Percentiles rank a stretch among this genome's conserved stretches.
Conservation (phyloP, 2,113 vertebrate genomes). For the Oriolus oriolus region DNA sequence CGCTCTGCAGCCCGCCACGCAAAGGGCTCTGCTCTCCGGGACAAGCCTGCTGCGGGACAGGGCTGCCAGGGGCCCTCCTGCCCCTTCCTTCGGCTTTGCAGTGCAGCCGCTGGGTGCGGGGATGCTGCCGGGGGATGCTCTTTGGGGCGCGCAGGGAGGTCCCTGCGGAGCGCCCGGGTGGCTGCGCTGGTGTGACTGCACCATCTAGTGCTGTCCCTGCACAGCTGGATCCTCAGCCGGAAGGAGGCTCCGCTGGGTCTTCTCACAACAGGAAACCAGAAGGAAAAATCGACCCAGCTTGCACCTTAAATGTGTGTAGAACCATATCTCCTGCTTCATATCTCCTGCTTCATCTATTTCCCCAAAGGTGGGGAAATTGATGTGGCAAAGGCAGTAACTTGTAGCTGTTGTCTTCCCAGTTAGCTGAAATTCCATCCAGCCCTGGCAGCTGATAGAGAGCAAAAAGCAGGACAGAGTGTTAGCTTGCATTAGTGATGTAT, state of each 20-base stretch:
- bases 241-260: fast-evolving
- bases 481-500: fast-evolving
- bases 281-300: background rate
- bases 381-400: background rate
- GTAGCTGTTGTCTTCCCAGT: background rate
- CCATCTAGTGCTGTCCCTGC: background rate
- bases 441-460: background rate
- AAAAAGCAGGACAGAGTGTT: background rate
- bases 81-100: background rate
- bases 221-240: fast-evolving
- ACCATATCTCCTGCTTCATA: fast-evolving
- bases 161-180: fast-evolving
- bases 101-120: fast-evolving
- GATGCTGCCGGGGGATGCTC: background rate
- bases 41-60: background rate
- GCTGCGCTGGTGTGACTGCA: background rate
- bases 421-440: background rate
- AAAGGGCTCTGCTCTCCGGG: background rate
- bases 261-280: background rate
- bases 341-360: background rate
- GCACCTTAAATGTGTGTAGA: fast-evolving
- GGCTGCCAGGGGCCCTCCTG: background rate
- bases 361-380: background rate
- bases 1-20: fast-evolving
- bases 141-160: fast-evolving